Conservation (phyloP, 2,888 invertebrate species). For the Epirrhoe alternata region DNA sequence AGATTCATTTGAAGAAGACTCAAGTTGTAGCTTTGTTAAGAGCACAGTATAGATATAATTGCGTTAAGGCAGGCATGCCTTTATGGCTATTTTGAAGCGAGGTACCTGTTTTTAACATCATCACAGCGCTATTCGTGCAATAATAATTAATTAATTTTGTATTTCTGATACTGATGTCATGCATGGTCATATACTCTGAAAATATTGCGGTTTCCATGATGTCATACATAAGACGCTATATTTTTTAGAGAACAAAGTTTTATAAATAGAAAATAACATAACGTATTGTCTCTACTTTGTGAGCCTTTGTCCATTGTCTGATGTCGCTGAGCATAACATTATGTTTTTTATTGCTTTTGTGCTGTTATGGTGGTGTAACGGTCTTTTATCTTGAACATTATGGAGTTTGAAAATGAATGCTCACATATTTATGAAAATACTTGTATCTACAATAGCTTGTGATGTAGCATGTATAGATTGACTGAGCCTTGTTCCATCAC, state of each 20-base stretch:
- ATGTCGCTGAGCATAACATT: conserved; percentile 35
- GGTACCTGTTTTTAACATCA: too few species aligned
- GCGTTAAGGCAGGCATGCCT: too few species aligned
- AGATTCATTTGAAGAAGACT: background rate
- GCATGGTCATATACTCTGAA: conserved; percentile 11
- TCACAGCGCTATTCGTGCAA: background rate
- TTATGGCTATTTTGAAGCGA: too few species aligned
- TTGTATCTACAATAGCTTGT: background rate
- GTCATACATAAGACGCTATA: conserved; percentile 11
- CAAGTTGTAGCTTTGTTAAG: too few species aligned
- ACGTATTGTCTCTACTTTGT: conserved; percentile 36
- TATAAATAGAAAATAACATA: conserved; percentile 15
- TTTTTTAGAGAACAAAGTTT: conserved; percentile 18
- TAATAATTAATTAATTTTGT: background rate
- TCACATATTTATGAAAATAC: background rate
- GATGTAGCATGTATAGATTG: too few species aligned
- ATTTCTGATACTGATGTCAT: conserved; percentile 7
- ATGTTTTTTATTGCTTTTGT: conserved; percentile 34
- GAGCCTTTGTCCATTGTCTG: conserved; percentile 40
- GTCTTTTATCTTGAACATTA: conserved; percentile 8
- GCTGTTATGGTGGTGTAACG: conserved; percentile 17
- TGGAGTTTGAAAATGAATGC: background rate
- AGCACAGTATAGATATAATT: too few species aligned
- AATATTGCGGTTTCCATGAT: conserved; percentile 26
- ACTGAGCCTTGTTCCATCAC: too few species aligned